phyloP scores from a whole-genome alignment of 2,797 vertebrate species.

The Gila robusta region DNA sequence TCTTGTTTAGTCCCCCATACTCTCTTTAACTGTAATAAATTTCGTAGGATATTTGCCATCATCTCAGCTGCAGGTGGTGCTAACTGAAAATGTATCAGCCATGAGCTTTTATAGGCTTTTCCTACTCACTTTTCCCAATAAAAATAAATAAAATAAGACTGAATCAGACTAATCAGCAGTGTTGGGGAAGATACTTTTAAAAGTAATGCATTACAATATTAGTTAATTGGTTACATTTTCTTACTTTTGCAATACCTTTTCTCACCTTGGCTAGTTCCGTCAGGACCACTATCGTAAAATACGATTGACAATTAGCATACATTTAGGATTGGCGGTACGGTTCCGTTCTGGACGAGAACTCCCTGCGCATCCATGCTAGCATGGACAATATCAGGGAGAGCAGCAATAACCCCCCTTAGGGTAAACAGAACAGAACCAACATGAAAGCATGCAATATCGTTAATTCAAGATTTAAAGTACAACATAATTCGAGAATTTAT shows the following conservation, averaged over 20 bases:
- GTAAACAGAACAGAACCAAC: no score
- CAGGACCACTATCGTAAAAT: no score
- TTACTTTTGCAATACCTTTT: background rate
- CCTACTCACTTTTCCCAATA: background rate
- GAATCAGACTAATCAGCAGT: background rate
- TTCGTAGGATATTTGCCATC: background rate
- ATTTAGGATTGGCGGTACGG: no score
- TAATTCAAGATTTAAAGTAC: no score
- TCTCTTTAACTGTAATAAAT: slow-evolving; percentile 1
- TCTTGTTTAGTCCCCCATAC: background rate
- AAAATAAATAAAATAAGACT: background rate
- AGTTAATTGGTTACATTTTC: background rate
- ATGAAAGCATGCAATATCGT: no score
- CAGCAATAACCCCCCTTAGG: no score
- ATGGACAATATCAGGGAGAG: no score
- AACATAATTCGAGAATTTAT: no score
- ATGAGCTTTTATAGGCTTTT: slow-evolving; percentile 30
- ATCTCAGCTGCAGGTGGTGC: slow-evolving; percentile 16
- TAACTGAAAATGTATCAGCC: background rate
- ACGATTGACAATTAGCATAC: no score
- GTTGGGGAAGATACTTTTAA: background rate
- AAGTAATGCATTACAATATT: background rate
- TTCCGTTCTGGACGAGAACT: no score
- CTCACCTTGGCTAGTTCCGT: background rate
- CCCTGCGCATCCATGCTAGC: no score